phyloP scores from a whole-genome alignment of 1,140 invertebrate species.

The Lysiphlebus fabarum region DNA sequence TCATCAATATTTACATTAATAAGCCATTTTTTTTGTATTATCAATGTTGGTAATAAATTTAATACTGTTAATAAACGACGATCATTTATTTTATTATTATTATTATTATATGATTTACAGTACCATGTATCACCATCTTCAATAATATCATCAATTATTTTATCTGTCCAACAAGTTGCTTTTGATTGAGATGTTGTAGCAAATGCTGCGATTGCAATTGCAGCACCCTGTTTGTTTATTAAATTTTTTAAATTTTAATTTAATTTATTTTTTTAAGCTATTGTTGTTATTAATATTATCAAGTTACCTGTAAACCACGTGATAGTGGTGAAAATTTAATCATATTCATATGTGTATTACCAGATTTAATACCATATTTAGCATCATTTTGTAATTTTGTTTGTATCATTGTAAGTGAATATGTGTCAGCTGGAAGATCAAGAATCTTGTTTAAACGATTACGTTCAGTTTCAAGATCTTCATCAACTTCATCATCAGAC shows the following conservation, averaged over 20 bases:
- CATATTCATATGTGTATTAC: slow-evolving; percentile 39
- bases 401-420: slow-evolving; percentile 40
- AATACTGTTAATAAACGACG: slow-evolving; percentile 32
- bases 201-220: slow-evolving; percentile 45
- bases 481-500: slow-evolving; percentile 36
- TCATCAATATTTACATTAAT: slow-evolving; percentile 39
- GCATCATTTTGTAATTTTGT: slow-evolving; percentile 35
- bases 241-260: neutral
- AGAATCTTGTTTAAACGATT: slow-evolving; percentile 35
- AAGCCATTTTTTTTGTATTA: slow-evolving; percentile 35
- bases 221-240: slow-evolving; percentile 32
- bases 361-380: slow-evolving; percentile 40
- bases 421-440: slow-evolving; percentile 39
- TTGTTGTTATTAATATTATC: neutral
- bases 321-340: slow-evolving; percentile 44
- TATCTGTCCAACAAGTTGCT: slow-evolving; percentile 42
- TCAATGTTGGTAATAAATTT: slow-evolving; percentile 34
- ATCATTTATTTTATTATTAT: slow-evolving; percentile 34
- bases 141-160: slow-evolving; percentile 45
- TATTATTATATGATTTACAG: slow-evolving; percentile 38
- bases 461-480: slow-evolving; percentile 38
- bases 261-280: too few species aligned
- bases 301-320: slow-evolving; percentile 44
- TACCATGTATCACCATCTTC: slow-evolving; percentile 48
- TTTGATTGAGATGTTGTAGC: slow-evolving; percentile 41